Evolutionary conservation across 2,113 vertebrate genomes (phyloP), one percentile per base, ranked within the genome.

Genomic region (Epinephelus fuscoguttatus): DNA sequence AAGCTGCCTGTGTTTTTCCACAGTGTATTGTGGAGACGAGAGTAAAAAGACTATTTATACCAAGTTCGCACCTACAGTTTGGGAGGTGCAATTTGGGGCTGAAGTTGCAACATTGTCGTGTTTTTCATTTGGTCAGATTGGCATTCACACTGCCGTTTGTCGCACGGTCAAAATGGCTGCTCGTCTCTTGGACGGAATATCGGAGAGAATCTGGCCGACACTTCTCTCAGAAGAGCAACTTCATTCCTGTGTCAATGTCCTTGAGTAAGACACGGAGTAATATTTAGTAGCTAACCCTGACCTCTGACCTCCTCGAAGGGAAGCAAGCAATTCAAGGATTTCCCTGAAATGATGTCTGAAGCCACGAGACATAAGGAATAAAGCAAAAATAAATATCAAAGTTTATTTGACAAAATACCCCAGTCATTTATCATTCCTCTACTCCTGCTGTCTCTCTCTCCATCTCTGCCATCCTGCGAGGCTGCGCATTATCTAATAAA

Each of bases 401-500:
- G 25, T 72, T 81, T 50, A 17, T 79, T 47, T 53, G 68, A 71
- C 70, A 78, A 37, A 76, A 75, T 42, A 71, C 50, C 50, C 30
- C 30, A 12, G 47, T 37, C 9, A 33, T 67, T 60, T 52, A 63
- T 81, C 73, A 75, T 73, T 40, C 60, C 17, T 56, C 67, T 6
- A 53, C 49, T 56, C n/a, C 56, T 25, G 57, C 64, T 11, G 18
- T 63, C 69, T 74, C 47, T 52, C 69, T 42, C 30, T 55, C 72
- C 0, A 6, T 82, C 78, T 61, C 40, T 72, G 69, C 59, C 70
- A 71, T 88, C 75, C 81, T 77, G 55, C 71, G 18, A 30, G 19
- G 73, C 70, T 55, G 69, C 67, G 64, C 77, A 85, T 91, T 85
- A 90, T 92, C 84, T 86, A 93, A 92, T 91, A 84, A 89, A 88